Conservation (phyloP, 1,140 invertebrate species). For the Pentalonia nigronervosa region DNA sequence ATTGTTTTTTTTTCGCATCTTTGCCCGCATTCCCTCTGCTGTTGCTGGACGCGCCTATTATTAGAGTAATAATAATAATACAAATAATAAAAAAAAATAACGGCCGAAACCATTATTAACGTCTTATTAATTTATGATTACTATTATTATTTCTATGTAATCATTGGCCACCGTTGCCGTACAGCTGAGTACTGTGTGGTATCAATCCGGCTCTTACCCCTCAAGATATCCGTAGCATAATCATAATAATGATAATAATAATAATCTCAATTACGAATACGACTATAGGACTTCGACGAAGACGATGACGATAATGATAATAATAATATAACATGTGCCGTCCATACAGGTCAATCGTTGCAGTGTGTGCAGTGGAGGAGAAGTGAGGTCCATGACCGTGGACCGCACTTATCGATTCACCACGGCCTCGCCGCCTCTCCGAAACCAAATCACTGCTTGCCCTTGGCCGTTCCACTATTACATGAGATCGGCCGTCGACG, state of each 20-base stretch:
- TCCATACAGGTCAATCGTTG: neutral
- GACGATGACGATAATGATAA: neutral
- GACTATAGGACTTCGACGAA: neutral
- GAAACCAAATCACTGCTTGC: slow-evolving; percentile 16
- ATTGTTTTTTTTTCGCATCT: neutral
- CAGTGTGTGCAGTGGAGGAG: neutral
- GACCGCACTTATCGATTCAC: slow-evolving; percentile 2
- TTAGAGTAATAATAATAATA: neutral
- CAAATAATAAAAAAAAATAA: neutral
- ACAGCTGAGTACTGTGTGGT: neutral
- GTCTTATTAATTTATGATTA: neutral
- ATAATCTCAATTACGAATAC: neutral
- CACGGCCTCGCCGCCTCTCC: neutral
- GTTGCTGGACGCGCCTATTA: neutral
- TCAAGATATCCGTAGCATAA: neutral
- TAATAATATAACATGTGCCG: neutral
- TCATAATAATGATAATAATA: neutral
- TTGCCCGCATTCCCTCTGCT: neutral
- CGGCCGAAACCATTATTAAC: neutral
- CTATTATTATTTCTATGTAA: neutral
- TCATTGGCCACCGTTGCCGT: neutral
- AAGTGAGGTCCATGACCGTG: neutral
- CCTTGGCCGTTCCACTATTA: slow-evolving; percentile 15
- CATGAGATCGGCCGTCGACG: neutral
- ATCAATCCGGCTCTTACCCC: neutral